These are phyloP conservation scores for Pseudopipra pipra DNA, from an alignment of 2,113 vertebrate genomes.

Conservation along the genomic window DNA sequence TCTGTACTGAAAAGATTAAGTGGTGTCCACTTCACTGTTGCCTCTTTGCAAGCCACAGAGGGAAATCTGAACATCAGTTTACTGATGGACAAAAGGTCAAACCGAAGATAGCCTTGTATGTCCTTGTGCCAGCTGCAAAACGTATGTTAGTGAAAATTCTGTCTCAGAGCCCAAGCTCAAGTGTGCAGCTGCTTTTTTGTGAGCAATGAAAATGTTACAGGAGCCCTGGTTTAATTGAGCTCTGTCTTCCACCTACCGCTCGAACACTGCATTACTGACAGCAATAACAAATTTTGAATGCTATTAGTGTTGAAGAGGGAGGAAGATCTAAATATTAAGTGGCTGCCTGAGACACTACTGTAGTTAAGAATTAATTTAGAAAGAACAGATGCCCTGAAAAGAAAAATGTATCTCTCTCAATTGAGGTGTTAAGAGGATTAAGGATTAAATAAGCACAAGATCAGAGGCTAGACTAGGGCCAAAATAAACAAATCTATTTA, in stretches of 20 bases:
- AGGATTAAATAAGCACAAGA: slow-evolving; percentile 33
- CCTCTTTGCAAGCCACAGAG: not conserved
- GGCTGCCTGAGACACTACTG: not conserved
- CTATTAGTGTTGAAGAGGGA: not conserved
- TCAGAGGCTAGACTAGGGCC: slow-evolving; percentile 6
- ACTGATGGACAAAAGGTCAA: not conserved
- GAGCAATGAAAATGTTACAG: not conserved
- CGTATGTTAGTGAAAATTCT: not conserved
- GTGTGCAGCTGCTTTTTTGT: not conserved
- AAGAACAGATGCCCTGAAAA: not conserved
- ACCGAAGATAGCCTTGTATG: not conserved
- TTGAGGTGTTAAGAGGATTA: slow-evolving; percentile 15
- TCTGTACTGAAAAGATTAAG: not conserved
- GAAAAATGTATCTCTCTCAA: not conserved
- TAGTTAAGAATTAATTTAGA: not conserved
- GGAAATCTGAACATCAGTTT: not conserved
- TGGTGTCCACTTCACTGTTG: not conserved
- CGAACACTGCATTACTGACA: not conserved
- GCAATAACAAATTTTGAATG: not conserved
- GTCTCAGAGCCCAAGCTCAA: not conserved
- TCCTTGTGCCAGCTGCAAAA: not conserved
- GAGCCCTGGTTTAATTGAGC: not conserved
- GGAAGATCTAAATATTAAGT: not conserved
- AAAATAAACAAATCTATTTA: slow-evolving; percentile 39
- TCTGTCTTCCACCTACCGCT: slow-evolving; percentile 1